Evolutionary conservation across 2,888 invertebrate species (phyloP), one percentile per base, ranked within the genome.

Genomic region (Acholoe squamosa): DNA sequence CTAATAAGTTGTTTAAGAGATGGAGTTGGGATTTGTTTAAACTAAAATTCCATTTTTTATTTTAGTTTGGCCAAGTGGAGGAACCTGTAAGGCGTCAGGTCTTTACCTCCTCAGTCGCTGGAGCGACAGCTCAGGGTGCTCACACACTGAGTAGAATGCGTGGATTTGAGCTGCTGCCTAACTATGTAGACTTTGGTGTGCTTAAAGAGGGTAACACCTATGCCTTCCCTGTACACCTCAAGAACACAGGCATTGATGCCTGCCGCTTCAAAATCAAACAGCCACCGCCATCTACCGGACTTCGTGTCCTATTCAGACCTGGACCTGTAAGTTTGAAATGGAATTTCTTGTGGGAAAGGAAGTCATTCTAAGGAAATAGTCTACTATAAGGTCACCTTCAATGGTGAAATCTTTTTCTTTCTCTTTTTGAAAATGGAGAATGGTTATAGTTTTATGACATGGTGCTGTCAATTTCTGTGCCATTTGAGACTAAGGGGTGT

Each of bases 271-370:
- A 95, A 91, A 89, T 96, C 51, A 94, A 94, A 90, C 96, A 95
- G 91, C 96, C 96, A 25, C 95, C 96, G 10, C 95, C 96, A 0
- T 94, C 95, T 31, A 95, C 95, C 43, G 96, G 96, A 0, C 93
- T 96, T 25, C 92, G 94, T 52, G 93, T 96, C 33, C 90, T 94
- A 91, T 96, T 94, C 93, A 94, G 94, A 92, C 95, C 95, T 25
- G 96, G 96, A 84, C 94, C 95, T 31, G 96, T 96, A 92, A 93
- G 95, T 94, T 54, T 43, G 3, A 10, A 3, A 43, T 43, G 43
- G 10, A 43, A 10, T 7, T 43, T 10, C 43, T 43, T 43, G 3
- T 10, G 3, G 10, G 43, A 43, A 43, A 43, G n/a, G n/a, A n/a
- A n/a, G n/a, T n/a, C n/a, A n/a, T n/a, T n/a, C n/a, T n/a, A n/a